A percentile compares a stretch with the other conserved stretches of the same genome.
Evolutionary conservation across 1,140 invertebrate species (phyloP).

Genomic region (Tetraneura akinire): DNA sequence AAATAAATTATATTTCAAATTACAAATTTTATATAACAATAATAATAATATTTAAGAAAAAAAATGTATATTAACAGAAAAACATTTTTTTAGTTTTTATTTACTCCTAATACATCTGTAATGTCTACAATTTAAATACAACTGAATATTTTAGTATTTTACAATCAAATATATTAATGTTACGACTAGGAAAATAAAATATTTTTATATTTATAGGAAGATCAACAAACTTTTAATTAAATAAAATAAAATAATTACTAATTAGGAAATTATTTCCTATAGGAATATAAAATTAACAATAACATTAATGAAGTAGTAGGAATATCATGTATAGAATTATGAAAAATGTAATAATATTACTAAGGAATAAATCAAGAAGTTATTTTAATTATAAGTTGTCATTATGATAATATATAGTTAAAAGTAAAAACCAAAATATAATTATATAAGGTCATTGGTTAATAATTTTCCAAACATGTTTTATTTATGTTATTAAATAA

Average conservation of each 20-base stretch:
- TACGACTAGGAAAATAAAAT: not conserved
- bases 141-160: not conserved
- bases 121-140: not conserved
- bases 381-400: not conserved
- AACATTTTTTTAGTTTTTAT: not conserved
- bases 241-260: constrained; percentile 3
- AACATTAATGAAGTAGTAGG: constrained; percentile 28
- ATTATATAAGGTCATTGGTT: constrained; percentile 3
- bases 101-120: not conserved
- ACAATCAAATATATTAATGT: not conserved
- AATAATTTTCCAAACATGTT: constrained; percentile 8
- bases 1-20: too few species aligned
- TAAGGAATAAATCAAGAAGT: not conserved
- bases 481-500: constrained; percentile 8
- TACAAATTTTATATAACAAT: not conserved
- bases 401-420: not conserved
- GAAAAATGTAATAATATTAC: constrained; percentile 9
- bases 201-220: not conserved
- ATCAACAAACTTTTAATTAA: not conserved
- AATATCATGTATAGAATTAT: not conserved
- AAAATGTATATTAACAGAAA: not conserved
- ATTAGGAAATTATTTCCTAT: constrained; percentile 12
- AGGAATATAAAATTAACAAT: constrained; percentile 10
- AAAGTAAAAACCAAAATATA: constrained; percentile 3
- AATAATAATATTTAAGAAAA: not conserved